Percentiles rank a stretch among this genome's conserved stretches.
phyloP scores from a whole-genome alignment of 2,797 vertebrate species.

The Caiman crocodilus region DNA sequence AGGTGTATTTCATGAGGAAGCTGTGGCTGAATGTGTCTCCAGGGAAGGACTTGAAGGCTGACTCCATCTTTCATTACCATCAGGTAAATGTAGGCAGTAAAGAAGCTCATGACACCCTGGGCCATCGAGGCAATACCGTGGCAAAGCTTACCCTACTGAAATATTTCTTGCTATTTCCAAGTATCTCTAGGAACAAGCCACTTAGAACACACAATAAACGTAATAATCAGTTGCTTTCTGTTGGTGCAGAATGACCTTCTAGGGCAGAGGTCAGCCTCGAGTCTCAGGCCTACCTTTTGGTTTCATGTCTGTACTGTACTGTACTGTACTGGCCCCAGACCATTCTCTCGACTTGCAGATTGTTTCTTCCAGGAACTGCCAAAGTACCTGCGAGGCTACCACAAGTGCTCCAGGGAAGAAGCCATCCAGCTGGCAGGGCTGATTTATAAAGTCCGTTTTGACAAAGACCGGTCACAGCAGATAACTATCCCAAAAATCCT shows the following conservation, averaged over 20 bases:
- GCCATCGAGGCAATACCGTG: neutral
- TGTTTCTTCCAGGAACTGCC: slow-evolving; percentile 89
- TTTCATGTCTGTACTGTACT: neutral
- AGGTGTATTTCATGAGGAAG: slow-evolving; percentile 96
- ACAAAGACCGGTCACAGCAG: slow-evolving; percentile 85
- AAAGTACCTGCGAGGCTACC: slow-evolving; percentile 95
- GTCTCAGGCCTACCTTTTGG: neutral
- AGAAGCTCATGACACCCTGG: neutral
- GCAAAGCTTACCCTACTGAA: neutral
- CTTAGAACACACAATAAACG: neutral
- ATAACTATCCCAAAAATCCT: slow-evolving; percentile 88
- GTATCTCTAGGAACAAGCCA: neutral
- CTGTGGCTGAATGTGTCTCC: slow-evolving; percentile 93
- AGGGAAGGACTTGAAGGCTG: slow-evolving; percentile 91
- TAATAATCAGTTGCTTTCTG: neutral
- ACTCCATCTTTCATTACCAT: slow-evolving; percentile 94
- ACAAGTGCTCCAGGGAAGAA: slow-evolving; percentile 90
- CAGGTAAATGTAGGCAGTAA: slow-evolving; percentile 84
- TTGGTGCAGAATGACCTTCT: neutral
- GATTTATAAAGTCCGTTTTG: slow-evolving; percentile 88
- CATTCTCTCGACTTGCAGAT: slow-evolving; percentile 5
- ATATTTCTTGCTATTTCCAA: neutral
- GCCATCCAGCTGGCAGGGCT: slow-evolving; percentile 88
- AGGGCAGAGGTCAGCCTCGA: neutral
- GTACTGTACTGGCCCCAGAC: neutral